Conservation (phyloP, 1,140 invertebrate genomes). For the Megathymus violae region DNA sequence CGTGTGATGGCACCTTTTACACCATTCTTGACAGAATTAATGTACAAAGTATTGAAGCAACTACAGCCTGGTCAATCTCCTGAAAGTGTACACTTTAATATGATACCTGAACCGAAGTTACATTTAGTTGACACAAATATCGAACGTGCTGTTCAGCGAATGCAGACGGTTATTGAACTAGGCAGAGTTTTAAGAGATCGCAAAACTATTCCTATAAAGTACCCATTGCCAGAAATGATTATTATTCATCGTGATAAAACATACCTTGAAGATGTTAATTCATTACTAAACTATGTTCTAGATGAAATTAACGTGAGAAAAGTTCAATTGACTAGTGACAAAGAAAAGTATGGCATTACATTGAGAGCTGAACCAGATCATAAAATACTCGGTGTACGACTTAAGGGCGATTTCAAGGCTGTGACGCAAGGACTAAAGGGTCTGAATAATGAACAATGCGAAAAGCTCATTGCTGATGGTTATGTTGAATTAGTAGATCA, state of each 20-base stretch:
- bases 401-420: constrained; percentile 95
- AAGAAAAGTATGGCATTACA: constrained; percentile 96
- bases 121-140: constrained; percentile 93
- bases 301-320: constrained; percentile 97
- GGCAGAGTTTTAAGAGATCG: constrained; percentile 96
- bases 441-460: constrained; percentile 91
- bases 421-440: constrained; percentile 93
- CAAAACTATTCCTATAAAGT: constrained; percentile 97
- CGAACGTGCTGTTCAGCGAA: constrained; percentile 94
- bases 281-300: constrained; percentile 93
- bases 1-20: constrained; percentile 98
- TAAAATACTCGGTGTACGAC: constrained; percentile 90
- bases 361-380: constrained; percentile 97
- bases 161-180: constrained; percentile 98
- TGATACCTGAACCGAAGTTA: constrained; percentile 90
- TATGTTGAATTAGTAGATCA: constrained; percentile 90
- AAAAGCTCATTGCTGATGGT: constrained; percentile 89
- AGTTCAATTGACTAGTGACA: constrained; percentile 95
- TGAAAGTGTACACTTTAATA: constrained; percentile 94
- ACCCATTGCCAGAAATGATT: constrained; percentile 97
- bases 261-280: constrained; percentile 92
- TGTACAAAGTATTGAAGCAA: constrained; percentile 94
- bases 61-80: constrained; percentile 77
- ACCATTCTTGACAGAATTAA: constrained; percentile 97
- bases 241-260: constrained; percentile 94